Percentiles rank a stretch among this genome's conserved stretches.
Evolutionary conservation across 2,888 invertebrate species (phyloP).

Genomic region (Aphrophora alni): DNA sequence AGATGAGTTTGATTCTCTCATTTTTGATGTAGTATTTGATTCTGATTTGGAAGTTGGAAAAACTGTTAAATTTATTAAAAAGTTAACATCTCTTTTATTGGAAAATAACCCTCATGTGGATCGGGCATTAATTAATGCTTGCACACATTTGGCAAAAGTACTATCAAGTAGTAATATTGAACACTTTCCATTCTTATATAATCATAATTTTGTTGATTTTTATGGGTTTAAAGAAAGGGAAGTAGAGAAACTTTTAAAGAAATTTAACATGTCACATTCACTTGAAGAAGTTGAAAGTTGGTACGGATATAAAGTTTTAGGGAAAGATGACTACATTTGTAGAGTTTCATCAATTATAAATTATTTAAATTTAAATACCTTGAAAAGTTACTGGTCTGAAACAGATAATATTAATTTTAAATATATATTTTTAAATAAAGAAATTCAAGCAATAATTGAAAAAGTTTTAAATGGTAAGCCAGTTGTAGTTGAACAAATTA

Average conservation of each 20-base stretch:
- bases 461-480: not conserved
- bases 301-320: not conserved
- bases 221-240: not conserved
- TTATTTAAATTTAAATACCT: not conserved
- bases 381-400: not conserved
- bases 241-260: not conserved
- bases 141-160: not conserved
- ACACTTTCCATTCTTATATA: conserved; percentile 4
- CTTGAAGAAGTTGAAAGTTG: not conserved
- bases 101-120: not conserved
- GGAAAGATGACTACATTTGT: not conserved
- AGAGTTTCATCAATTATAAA: not conserved
- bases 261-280: not conserved
- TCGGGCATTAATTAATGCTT: not conserved
- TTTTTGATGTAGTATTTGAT: not conserved
- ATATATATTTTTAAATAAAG: not conserved
- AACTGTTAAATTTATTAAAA: not conserved
- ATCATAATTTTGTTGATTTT: conserved; percentile 2
- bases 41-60: not conserved
- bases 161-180: not conserved
- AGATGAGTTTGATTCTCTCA: not conserved
- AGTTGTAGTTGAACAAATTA: not conserved
- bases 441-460: not conserved
- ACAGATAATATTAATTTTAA: not conserved
- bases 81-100: not conserved